These are phyloP conservation scores for Eospalax fontanierii DNA, from an alignment of 2,797 vertebrate genomes.

Conservation along the genomic window DNA sequence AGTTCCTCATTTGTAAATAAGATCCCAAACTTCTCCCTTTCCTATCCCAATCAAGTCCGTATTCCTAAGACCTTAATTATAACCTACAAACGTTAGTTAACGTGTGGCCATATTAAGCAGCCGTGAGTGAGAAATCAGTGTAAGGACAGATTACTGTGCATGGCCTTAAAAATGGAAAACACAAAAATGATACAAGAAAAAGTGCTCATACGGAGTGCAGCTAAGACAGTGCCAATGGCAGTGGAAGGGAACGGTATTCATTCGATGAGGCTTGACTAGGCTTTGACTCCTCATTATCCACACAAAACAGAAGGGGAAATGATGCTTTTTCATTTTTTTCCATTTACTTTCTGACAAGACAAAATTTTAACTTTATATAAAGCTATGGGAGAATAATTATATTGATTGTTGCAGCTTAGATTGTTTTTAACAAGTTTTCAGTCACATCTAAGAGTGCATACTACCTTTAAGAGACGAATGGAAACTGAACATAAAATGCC, in stretches of 20 bases:
- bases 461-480: not conserved
- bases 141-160: accelerated
- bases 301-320: not conserved
- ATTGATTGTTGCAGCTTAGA: not conserved
- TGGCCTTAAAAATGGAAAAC: not conserved
- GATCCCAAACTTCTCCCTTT: not conserved
- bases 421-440: not conserved
- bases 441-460: not conserved
- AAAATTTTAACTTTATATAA: not conserved
- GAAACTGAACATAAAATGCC: not conserved
- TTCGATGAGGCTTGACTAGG: not conserved
- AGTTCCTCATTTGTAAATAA: not conserved
- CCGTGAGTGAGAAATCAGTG: not conserved
- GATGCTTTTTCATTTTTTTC: not conserved
- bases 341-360: conserved; percentile 12
- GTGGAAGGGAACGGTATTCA: accelerated
- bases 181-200: not conserved
- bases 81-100: not conserved
- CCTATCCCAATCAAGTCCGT: not conserved
- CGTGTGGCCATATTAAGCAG: not conserved
- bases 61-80: conserved; percentile 1
- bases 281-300: not conserved
- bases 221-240: accelerated
- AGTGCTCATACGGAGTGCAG: not conserved
- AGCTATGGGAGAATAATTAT: not conserved